Conservation (phyloP, 2,888 invertebrate species). For the Mesorhabditis sp. region DNA sequence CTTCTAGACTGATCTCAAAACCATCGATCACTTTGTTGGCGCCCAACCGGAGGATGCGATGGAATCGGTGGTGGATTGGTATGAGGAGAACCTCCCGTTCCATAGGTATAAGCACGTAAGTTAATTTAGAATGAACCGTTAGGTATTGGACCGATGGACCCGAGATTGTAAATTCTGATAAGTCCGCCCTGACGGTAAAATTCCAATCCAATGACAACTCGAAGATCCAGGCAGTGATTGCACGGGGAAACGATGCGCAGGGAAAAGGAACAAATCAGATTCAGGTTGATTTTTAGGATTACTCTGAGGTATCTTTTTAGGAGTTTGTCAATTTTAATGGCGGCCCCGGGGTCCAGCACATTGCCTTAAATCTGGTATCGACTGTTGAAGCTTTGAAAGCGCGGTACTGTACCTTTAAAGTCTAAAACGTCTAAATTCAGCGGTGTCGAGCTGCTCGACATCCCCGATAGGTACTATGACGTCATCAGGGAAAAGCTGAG, state of each 20-base stretch:
- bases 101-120: conserved; percentile 32
- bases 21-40: conserved; percentile 93
- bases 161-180: conserved; percentile 88
- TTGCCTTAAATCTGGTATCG: conserved; percentile 89
- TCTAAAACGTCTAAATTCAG: conserved; percentile 13
- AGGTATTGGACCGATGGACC: conserved; percentile 90
- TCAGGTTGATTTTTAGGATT: neutral
- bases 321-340: conserved; percentile 98
- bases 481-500: conserved; percentile 70
- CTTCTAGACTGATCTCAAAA: conserved; percentile 69
- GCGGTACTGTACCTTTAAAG: neutral
- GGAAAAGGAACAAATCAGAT: neutral
- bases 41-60: conserved; percentile 90
- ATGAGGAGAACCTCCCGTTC: conserved; percentile 67
- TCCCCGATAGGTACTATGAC: conserved; percentile 85
- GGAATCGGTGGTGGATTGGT: conserved; percentile 86
- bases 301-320: conserved; percentile 44
- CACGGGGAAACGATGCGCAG: neutral
- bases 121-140: neutral
- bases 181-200: conserved; percentile 91
- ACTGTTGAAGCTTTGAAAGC: conserved; percentile 66
- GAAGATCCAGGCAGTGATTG: conserved; percentile 69
- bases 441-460: conserved; percentile 82
- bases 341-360: conserved; percentile 93
- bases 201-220: conserved; percentile 97